Conservation (phyloP, 2,888 invertebrate species). For the Protodeltote pygarga region DNA sequence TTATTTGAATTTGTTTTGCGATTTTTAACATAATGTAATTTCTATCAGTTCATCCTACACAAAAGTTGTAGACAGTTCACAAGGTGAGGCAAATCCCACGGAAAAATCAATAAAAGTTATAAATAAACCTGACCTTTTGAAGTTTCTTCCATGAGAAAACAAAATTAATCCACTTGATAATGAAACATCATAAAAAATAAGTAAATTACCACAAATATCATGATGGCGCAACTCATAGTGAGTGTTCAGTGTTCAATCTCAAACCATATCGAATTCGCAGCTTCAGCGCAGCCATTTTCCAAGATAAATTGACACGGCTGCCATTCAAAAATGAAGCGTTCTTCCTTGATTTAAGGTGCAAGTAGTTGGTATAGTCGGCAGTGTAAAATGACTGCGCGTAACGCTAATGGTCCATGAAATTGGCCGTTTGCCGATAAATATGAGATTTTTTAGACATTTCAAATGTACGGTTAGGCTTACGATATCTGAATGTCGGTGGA, state of each 20-base stretch:
- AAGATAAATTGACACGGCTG: conserved; percentile 24
- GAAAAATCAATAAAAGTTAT: too few relatives aligned
- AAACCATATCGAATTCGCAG: conserved; percentile 54
- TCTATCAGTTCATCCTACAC: too few relatives aligned
- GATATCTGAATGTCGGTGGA: conserved; percentile 10
- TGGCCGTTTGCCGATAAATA: conserved; percentile 69
- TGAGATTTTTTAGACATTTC: conserved; percentile 56
- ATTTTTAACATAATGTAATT: too few relatives aligned
- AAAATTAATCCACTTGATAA: conserved; percentile 12
- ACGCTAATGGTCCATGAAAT: conserved; percentile 75
- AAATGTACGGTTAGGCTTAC: conserved; percentile 44
- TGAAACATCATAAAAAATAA: conserved; percentile 27
- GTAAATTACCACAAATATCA: conserved; percentile 43
- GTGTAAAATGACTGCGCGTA: conserved; percentile 65
- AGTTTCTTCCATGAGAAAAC: too few relatives aligned
- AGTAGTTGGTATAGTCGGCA: conserved; percentile 7
- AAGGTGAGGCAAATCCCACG: too few relatives aligned
- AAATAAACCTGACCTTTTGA: too few relatives aligned
- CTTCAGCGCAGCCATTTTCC: conserved; percentile 46
- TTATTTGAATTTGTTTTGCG: too few relatives aligned
- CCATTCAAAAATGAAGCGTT: conserved; percentile 41
- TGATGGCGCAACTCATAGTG: conserved; percentile 31
- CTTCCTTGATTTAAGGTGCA: not conserved
- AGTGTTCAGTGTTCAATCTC: conserved; percentile 51
- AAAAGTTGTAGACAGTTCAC: too few relatives aligned